Base-by-base conservation (phyloP, 2,888 invertebrate species). In the Lingula anatina region DNA sequence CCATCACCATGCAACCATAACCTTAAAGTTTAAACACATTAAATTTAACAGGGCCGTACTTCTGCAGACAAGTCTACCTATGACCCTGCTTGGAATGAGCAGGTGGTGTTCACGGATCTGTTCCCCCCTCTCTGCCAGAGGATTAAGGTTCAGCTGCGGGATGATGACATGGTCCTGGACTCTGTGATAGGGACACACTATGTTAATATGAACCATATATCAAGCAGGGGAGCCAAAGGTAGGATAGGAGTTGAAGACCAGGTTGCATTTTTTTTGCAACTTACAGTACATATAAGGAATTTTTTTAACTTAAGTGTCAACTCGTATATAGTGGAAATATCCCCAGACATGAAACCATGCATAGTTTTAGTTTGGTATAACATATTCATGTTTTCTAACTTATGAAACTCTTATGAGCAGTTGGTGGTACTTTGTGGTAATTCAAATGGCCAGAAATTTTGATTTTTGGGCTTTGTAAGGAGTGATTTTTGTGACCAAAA, bases 71-170 rank as follows among this genome's bases (percentile, higher is more conserved):
- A 62, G 41, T 3, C 21, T 15, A 49, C 49, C 24, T 62, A 62
- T 46, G 44, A 54, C 44, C 62, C 62, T 1, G 56, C 54, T 20
- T 62, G 57, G 56, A 60, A 56, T 37, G 61, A 62, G 40, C 44
- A 47, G 24, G 39, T 62, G 20, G 50, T 48, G 5, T 61, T 62
- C 48, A 37, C 49, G 21, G 62, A 62, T 46, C 57, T 60, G 57
- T 62, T 62, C 44, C 62, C 62, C 18, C 62, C 62, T 15, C 53
- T 62, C 21, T 59, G 59, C 40, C 61, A 61, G 49, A 40, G 62
- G 5, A 53, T 62, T 52, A 61, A 59, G 43, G 48, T 62, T 12
- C 57, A 61, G 46, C 43, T 62, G 26, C 49, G 47, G 18, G 53
- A 50, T 35, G 40, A 41, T 15, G 41, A 39, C 21, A 7, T 26